Evolutionary conservation across 2,888 invertebrate species (phyloP).

Genomic region (Leucophenga montana): DNA sequence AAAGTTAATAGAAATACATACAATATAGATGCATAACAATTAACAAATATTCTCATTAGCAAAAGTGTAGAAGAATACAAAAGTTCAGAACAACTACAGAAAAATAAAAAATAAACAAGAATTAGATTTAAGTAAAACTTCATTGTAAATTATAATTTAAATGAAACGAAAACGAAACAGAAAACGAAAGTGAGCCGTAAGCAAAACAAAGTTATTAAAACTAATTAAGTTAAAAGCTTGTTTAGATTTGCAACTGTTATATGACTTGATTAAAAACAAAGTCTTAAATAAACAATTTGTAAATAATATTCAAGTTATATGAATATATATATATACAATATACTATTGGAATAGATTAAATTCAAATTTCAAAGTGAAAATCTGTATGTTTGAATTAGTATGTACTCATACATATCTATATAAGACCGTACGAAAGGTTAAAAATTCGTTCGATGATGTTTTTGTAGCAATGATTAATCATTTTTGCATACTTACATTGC

Average conservation of each 20-base stretch:
- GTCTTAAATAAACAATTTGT: conserved; percentile 54
- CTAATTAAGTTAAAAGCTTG: conserved; percentile 64
- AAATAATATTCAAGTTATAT: conserved; percentile 58
- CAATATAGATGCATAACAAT: conserved; percentile 45
- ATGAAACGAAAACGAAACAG: conserved; percentile 38
- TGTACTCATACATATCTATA: too few relatives aligned
- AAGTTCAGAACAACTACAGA: conserved; percentile 42
- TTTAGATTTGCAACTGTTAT: conserved; percentile 64
- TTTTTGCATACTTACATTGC: too few relatives aligned
- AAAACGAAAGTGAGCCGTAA: conserved; percentile 48
- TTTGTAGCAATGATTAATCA: too few relatives aligned
- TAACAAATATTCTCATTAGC: conserved; percentile 60
- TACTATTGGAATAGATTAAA: conserved; percentile 25
- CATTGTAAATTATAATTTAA: conserved; percentile 62
- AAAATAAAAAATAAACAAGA: conserved; percentile 43
- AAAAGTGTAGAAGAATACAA: conserved; percentile 40
- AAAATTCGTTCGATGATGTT: too few relatives aligned
- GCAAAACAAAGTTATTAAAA: conserved; percentile 39
- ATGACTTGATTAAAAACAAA: conserved; percentile 55
- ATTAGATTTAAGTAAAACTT: conserved; percentile 59
- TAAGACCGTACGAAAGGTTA: too few relatives aligned
- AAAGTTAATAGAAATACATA: conserved; percentile 30
- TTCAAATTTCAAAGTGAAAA: conserved; percentile 15
- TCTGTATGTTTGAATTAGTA: background rate
- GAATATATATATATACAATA: conserved; percentile 19